Evolutionary conservation across 2,113 vertebrate genomes (phyloP).

Genomic region (Pollimyrus isidori): DNA sequence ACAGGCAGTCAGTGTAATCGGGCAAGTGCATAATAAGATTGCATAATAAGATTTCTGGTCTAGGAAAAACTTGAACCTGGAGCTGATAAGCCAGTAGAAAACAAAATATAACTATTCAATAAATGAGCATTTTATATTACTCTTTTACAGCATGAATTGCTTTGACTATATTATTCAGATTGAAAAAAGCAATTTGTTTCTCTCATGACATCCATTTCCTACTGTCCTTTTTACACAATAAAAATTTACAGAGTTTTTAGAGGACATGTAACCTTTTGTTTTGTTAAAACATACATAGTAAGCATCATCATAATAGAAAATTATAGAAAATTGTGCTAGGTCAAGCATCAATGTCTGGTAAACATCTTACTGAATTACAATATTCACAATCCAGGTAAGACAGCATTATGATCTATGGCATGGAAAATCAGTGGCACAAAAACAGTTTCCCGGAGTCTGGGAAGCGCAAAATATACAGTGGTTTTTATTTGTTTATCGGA

Average conservation of each 20-base stretch:
- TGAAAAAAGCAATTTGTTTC: not conserved
- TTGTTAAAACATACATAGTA: not conserved
- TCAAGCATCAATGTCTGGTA: not conserved
- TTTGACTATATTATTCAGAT: not conserved
- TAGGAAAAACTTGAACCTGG: not conserved
- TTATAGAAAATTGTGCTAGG: not conserved
- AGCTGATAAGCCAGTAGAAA: not conserved
- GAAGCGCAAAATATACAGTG: not conserved
- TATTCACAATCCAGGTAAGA: not conserved
- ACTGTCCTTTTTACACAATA: not conserved
- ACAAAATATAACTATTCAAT: not conserved
- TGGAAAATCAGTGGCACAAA: not conserved
- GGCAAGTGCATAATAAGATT: not conserved
- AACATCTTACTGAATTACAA: not conserved
- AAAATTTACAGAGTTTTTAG: not conserved
- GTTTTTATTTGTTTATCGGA: not conserved
- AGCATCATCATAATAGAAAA: not conserved
- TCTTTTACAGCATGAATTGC: not conserved
- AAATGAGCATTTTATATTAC: not conserved
- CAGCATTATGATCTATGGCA: not conserved
- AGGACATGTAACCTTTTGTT: not conserved
- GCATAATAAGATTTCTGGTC: not conserved
- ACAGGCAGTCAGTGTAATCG: not conserved
- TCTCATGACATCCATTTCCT: not conserved
- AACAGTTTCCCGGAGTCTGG: not conserved